Percentiles rank a stretch among this genome's conserved stretches.
phyloP scores from a whole-genome alignment of 2,888 invertebrate genomes.

The Euclidia mi region DNA sequence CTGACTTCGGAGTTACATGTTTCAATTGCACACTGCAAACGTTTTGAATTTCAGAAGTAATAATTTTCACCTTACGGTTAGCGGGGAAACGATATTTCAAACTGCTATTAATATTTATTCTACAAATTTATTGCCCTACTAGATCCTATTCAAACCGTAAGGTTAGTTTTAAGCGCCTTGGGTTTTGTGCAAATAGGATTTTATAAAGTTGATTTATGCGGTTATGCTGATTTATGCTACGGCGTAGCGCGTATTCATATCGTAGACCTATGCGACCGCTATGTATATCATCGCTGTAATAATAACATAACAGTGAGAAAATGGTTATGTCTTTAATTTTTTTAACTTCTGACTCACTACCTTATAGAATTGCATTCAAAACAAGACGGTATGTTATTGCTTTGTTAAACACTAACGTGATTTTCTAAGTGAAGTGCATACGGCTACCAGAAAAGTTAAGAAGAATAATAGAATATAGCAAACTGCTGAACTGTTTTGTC shows the following conservation, averaged over 20 bases:
- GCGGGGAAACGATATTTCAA: slow-evolving; percentile 46
- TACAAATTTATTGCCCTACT: slow-evolving; percentile 48
- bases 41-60: slow-evolving; percentile 43
- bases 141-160: slow-evolving; percentile 49
- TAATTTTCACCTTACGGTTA: slow-evolving; percentile 40
- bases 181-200: slow-evolving; percentile 50
- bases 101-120: slow-evolving; percentile 46
- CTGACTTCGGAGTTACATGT: not conserved
- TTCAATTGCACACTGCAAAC: slow-evolving; percentile 44
- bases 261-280: slow-evolving; percentile 7
- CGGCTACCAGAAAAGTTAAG: too few species aligned
- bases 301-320: too few species aligned
- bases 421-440: too few species aligned
- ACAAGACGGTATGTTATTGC: too few species aligned
- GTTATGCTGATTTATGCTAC: slow-evolving; percentile 16
- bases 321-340: too few species aligned
- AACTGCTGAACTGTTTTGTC: too few species aligned
- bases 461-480: too few species aligned
- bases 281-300: slow-evolving; percentile 1
- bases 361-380: too few species aligned
- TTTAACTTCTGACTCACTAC: too few species aligned
- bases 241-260: not conserved
- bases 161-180: slow-evolving; percentile 45
- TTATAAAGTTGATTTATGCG: slow-evolving; percentile 49
- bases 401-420: too few species aligned